phyloP scores from a whole-genome alignment of 2,113 vertebrate species.

The Platycercus adscitus region DNA sequence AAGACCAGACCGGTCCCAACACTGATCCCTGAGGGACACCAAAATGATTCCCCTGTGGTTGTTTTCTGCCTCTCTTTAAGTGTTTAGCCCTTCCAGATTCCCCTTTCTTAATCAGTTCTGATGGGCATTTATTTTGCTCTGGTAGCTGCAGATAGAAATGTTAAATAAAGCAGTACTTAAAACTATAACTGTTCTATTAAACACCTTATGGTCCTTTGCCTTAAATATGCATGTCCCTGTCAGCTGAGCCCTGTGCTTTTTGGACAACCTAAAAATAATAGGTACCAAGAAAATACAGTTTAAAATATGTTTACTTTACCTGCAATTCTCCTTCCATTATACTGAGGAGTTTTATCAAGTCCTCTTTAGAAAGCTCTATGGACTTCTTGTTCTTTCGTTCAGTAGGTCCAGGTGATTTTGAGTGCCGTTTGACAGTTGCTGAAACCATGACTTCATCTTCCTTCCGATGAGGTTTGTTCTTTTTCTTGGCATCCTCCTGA shows the following conservation, averaged over 20 bases:
- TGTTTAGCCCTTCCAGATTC: background rate
- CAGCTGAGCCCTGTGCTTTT: background rate
- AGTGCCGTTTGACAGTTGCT: constrained; percentile 79
- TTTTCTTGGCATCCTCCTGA: constrained; percentile 83
- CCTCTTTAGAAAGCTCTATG: constrained; percentile 84
- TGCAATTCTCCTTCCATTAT: constrained; percentile 98
- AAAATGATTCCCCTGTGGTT: background rate
- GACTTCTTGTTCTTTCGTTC: constrained; percentile 76
- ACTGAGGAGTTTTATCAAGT: constrained; percentile 89
- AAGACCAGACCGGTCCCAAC: too few species aligned
- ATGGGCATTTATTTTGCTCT: background rate
- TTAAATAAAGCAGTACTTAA: background rate
- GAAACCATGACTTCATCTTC: constrained; percentile 79
- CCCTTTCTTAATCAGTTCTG: background rate
- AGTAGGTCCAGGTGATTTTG: constrained; percentile 72
- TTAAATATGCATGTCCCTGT: background rate
- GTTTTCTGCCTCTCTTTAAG: background rate
- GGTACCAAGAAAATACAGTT: background rate
- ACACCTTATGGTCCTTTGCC: background rate
- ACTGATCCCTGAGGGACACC: too few species aligned
- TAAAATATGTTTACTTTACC: constrained; percentile 74
- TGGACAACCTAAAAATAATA: background rate
- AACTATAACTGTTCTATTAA: background rate
- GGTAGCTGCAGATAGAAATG: background rate
- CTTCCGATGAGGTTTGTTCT: constrained; percentile 81